A percentile compares a stretch with the other conserved stretches of the same genome.
These are phyloP conservation scores for Sebastes hubbsi DNA, from an alignment of 2,797 vertebrate genomes.

Conservation along the genomic window DNA sequence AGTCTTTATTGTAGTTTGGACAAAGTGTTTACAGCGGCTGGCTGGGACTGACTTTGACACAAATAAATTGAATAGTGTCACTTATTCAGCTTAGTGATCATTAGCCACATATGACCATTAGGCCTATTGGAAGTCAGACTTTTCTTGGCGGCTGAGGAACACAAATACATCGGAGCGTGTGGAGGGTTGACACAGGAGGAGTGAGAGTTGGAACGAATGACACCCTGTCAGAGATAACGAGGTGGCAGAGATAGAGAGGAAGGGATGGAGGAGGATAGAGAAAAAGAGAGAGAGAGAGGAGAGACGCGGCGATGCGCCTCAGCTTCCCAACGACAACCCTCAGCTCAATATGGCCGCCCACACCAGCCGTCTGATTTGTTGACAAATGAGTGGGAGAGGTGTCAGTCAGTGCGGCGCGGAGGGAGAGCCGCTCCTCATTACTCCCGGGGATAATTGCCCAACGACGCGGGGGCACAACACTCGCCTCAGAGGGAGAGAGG, in stretches of 20 bases:
- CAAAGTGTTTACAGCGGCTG: conserved; percentile 61
- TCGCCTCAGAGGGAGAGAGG: conserved; percentile 60
- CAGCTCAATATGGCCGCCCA: conserved; percentile 85
- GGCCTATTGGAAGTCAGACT: conserved; percentile 71
- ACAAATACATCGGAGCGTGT: conserved; percentile 67
- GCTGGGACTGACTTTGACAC: conserved; percentile 60
- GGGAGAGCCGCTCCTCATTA: conserved; percentile 83
- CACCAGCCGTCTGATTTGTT: conserved; percentile 86
- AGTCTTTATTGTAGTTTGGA: conserved; percentile 41
- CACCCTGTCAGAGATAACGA: conserved; percentile 83
- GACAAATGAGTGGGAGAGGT: conserved; percentile 88
- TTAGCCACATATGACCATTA: conserved; percentile 80
- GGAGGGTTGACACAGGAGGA: conserved; percentile 75
- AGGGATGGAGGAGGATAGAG: conserved; percentile 73
- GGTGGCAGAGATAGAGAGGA: conserved; percentile 77
- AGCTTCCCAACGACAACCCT: conserved; percentile 77
- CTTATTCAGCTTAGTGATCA: conserved; percentile 78
- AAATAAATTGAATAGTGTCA: conserved; percentile 72
- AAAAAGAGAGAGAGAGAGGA: conserved; percentile 44
- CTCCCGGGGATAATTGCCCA: conserved; percentile 83
- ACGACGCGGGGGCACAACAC: conserved; percentile 75
- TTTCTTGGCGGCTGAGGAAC: conserved; percentile 63
- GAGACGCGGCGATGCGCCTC: conserved; percentile 59
- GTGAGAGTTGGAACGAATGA: conserved; percentile 76
- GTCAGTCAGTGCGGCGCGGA: conserved; percentile 78